These are phyloP conservation scores for Diachasma alloeum DNA, from an alignment of 1,140 invertebrate species.

Conservation along the genomic window DNA sequence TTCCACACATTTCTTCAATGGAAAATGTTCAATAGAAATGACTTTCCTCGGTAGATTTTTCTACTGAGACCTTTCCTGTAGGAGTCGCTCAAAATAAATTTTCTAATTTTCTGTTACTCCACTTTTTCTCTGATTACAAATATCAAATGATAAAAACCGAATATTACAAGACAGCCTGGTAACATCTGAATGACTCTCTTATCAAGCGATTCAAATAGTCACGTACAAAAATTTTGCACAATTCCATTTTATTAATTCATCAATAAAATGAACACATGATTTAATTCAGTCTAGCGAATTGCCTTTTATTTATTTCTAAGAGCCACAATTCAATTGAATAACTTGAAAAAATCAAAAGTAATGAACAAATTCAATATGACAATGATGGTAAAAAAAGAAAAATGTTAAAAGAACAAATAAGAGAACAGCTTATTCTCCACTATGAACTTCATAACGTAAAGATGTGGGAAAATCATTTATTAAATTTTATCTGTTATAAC, in stretches of 20 bases:
- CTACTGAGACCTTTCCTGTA: no score
- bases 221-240: not conserved
- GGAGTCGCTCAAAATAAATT: no score
- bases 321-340: slow-evolving; percentile 52
- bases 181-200: not conserved
- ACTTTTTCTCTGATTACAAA: no score
- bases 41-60: no score
- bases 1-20: no score
- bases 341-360: slow-evolving; percentile 13
- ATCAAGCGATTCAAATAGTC: not conserved
- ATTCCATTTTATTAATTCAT: slow-evolving; percentile 2
- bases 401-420: not conserved
- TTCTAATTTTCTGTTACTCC: no score
- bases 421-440: not conserved
- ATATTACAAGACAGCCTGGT: no score
- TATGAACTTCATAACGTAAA: not conserved
- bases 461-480: slow-evolving; percentile 25
- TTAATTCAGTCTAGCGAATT: slow-evolving; percentile 33
- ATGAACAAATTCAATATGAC: slow-evolving; percentile 45
- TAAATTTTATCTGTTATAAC: slow-evolving; percentile 41
- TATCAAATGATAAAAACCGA: no score
- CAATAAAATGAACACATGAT: slow-evolving; percentile 14
- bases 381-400: not conserved
- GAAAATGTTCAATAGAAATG: no score
- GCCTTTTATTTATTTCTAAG: slow-evolving; percentile 56